These are phyloP conservation scores for Charaxes varanes DNA, from an alignment of 1,140 invertebrate species.

Conservation along the genomic window DNA sequence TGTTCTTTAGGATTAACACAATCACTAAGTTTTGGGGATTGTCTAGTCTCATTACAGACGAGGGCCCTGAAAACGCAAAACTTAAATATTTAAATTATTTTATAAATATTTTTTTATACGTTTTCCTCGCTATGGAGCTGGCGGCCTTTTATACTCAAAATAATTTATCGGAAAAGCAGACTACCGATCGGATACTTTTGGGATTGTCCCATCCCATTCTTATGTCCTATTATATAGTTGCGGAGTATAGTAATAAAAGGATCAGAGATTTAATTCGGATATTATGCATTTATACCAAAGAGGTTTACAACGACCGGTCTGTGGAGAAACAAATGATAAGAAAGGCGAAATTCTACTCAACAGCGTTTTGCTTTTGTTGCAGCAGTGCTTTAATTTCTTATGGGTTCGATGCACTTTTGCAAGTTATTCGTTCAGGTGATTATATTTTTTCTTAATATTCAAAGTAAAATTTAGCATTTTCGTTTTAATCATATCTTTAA, in stretches of 20 bases:
- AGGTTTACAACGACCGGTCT: constrained; percentile 24
- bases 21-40: no score
- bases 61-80: no score
- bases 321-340: constrained; percentile 30
- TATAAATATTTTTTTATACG: constrained; percentile 3
- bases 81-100: constrained; percentile 11
- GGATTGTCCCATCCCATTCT: constrained; percentile 23
- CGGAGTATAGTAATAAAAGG: constrained; percentile 13
- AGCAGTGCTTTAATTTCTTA: constrained; percentile 23
- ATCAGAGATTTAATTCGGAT: constrained; percentile 21
- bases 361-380: constrained; percentile 13
- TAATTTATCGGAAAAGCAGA: constrained; percentile 27
- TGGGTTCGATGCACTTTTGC: constrained; percentile 19
- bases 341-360: constrained; percentile 19
- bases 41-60: background rate
- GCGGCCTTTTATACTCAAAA: constrained; percentile 21
- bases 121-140: constrained; percentile 20
- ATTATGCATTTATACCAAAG: constrained; percentile 26
- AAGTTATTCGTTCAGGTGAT: constrained; percentile 19
- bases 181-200: constrained; percentile 19
- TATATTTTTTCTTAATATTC: no score
- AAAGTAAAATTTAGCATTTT: no score
- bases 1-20: no score
- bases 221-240: constrained; percentile 8
- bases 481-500: no score